Evolutionary conservation across 1,140 invertebrate genomes (phyloP).

Genomic region (Anagrus nilaparvatae): DNA sequence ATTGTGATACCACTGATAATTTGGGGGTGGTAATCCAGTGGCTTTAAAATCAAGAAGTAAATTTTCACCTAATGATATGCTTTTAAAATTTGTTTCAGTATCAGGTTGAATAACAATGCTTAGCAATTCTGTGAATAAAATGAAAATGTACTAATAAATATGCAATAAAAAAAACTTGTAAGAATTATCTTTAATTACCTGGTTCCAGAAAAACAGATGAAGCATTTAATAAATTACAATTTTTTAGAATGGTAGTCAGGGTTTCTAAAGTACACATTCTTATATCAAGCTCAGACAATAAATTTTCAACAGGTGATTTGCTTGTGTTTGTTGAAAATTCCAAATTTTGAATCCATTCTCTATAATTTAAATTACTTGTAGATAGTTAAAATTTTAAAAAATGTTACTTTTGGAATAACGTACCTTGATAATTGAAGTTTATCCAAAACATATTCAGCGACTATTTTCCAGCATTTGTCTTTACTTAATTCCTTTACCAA

Average conservation of each 20-base stretch:
- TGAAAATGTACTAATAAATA: constrained; percentile 2
- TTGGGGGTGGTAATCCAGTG: constrained; percentile 26
- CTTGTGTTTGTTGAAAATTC: constrained; percentile 9
- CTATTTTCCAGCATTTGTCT: constrained; percentile 21
- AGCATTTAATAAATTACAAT: constrained; percentile 23
- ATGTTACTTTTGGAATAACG: background rate
- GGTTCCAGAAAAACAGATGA: constrained; percentile 23
- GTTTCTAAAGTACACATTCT: constrained; percentile 28
- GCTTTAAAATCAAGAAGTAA: constrained; percentile 26
- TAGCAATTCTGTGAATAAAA: constrained; percentile 18
- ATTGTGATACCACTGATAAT: constrained; percentile 27
- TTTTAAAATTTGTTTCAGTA: constrained; percentile 1
- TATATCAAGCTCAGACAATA: constrained; percentile 24
- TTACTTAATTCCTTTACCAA: constrained; percentile 24
- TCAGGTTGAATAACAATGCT: constrained; percentile 24
- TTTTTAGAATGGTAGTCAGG: constrained; percentile 20
- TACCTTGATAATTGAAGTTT: constrained; percentile 21
- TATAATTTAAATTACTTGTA: constrained; percentile 1
- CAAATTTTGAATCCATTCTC: constrained; percentile 21
- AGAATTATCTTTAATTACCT: constrained; percentile 18
- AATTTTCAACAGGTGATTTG: constrained; percentile 21
- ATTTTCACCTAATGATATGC: constrained; percentile 17
- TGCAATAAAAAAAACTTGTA: background rate
- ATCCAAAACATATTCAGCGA: constrained; percentile 23
- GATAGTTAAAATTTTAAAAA: constrained; percentile 2